phyloP scores from a whole-genome alignment of 1,140 invertebrate species.

The Pogonomyrmex barbatus region DNA sequence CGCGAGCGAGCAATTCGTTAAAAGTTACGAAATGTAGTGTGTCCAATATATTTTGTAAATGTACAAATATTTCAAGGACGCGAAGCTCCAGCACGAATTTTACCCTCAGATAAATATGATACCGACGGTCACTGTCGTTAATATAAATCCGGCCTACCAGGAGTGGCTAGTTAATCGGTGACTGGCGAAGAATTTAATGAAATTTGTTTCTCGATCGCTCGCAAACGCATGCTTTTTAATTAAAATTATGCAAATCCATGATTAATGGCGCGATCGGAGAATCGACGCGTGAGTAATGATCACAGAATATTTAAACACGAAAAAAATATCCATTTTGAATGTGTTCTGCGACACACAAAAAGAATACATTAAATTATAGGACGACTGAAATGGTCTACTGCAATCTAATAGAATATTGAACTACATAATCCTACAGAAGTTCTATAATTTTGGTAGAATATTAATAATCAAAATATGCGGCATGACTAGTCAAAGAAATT shows the following conservation, averaged over 20 bases:
- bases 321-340: conserved; percentile 59
- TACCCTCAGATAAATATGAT: conserved; percentile 30
- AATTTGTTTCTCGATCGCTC: conserved; percentile 68
- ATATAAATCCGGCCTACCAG: conserved; percentile 26
- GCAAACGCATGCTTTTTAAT: conserved; percentile 70
- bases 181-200: conserved; percentile 73
- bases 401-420: conserved; percentile 44
- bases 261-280: conserved; percentile 66
- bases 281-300: conserved; percentile 61
- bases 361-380: conserved; percentile 67
- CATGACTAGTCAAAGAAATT: neutral
- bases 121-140: conserved; percentile 28
- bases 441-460: conserved; percentile 15
- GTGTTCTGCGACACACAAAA: neutral
- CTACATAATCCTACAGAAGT: neutral
- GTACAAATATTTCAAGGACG: conserved; percentile 36
- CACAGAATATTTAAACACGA: conserved; percentile 59
- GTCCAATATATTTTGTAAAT: conserved; percentile 1
- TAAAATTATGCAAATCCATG: conserved; percentile 76
- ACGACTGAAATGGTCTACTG: neutral
- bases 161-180: conserved; percentile 48
- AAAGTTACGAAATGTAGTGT: conserved; percentile 9
- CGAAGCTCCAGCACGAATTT: conserved; percentile 20
- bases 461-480: neutral
- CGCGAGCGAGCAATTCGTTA: neutral